Evolutionary conservation across 1,140 invertebrate genomes (phyloP).

Genomic region (Drosophila nasuta): DNA sequence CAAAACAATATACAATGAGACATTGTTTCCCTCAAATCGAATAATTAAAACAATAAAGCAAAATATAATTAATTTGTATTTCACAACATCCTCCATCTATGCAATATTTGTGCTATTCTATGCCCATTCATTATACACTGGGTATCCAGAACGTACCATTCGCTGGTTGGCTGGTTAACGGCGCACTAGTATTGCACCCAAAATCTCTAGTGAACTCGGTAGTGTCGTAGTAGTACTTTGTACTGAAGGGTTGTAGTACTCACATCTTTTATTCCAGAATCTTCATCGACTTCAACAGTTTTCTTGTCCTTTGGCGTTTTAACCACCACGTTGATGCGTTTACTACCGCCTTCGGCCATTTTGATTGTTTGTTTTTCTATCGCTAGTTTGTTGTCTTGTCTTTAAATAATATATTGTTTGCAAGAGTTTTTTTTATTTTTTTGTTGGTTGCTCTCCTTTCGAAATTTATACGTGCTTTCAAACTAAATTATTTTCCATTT

Average conservation of each 20-base stretch:
- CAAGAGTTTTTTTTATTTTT: conserved; percentile 30
- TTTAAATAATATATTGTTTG: conserved; percentile 39
- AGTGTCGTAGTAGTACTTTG: too few species aligned
- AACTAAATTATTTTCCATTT: conserved; percentile 83
- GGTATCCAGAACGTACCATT: too few species aligned
- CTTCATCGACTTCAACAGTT: conserved; percentile 93
- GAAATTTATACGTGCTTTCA: conserved; percentile 71
- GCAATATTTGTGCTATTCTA: too few species aligned
- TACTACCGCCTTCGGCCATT: conserved; percentile 88
- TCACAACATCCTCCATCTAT: too few species aligned
- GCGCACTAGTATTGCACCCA: too few species aligned
- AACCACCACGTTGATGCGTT: conserved; percentile 93
- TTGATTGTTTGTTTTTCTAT: conserved; percentile 64
- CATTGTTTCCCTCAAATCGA: too few species aligned
- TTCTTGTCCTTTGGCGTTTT: conserved; percentile 99
- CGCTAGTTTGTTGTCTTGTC: conserved; percentile 27
- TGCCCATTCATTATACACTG: too few species aligned
- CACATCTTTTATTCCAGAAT: conserved; percentile 96
- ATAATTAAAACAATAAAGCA: too few species aligned
- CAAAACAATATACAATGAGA: too few species aligned
- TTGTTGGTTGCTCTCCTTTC: conserved; percentile 18
- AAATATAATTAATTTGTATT: too few species aligned
- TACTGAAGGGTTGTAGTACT: conserved; percentile 82
- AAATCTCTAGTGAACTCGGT: too few species aligned
- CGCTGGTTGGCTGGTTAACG: too few species aligned